Evolutionary conservation across 2,888 invertebrate genomes (phyloP), one percentile per base, ranked within the genome.

Genomic region (Xanthorhoe spadicearia): DNA sequence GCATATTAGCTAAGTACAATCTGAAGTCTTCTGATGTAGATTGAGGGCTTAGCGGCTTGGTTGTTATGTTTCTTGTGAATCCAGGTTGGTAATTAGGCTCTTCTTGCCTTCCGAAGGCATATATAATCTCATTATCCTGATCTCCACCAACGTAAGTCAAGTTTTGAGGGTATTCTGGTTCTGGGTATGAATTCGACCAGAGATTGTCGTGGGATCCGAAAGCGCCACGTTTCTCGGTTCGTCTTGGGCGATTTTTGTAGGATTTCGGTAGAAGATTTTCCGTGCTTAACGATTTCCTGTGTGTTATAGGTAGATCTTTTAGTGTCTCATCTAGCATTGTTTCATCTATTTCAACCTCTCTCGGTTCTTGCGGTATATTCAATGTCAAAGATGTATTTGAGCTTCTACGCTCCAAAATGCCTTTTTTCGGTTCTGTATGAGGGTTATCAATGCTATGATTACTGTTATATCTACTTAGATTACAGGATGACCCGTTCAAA

Each of bases 381-480:
- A 97, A 94, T 0, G 97, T 97, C 8, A 97, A 87, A 57, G 97
- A 97, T 0, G 97, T 97, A 80, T 96, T 97, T 0, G 97, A 97
- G 51, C 97, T 97, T 35, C 97, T 93, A 70, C 97, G 94, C 79
- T 96, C 96, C 55, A 96, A 83, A 56, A 96, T 92, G 13, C 96
- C 96, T 78, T 96, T 96, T 0, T 84, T 83, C 0, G 86, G 87
- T 75, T 93, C 92, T 0, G 77, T 67, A 5, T 43, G 13, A 0
- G 85, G 77, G 15, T 87, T 90, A 32, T 93, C 93, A 53, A 93
- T 93, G 59, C 93, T 94, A 49, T 87, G 85, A 63, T 92, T 93
- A 60, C 93, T 93, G 72, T 93, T 93, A 71, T 92, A 92, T 54
- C 88, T 81, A 66, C 91, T 94, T 10, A 94, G 72, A 65, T 93